Percentiles rank a stretch among this genome's conserved stretches.
These are phyloP conservation scores for Hipposideros armiger DNA, from an alignment of 2,113 vertebrate species.

Conservation along the genomic window DNA sequence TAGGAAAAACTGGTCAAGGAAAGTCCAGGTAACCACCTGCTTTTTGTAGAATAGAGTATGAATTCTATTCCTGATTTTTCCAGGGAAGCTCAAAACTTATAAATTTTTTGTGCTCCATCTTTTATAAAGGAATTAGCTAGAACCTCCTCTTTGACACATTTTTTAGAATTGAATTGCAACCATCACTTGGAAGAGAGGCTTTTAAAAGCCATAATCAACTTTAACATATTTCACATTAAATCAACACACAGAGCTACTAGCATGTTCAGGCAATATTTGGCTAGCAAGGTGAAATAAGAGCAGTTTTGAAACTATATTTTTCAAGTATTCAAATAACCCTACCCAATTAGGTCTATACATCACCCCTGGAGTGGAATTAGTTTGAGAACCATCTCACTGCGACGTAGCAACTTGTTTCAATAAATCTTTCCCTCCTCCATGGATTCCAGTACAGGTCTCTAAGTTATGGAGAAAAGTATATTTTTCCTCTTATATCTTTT, in stretches of 20 bases:
- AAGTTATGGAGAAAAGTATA: not conserved
- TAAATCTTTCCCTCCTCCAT: slow-evolving; percentile 47
- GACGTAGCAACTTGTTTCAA: slow-evolving; percentile 42
- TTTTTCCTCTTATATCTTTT: slow-evolving; percentile 1
- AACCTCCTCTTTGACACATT: not conserved
- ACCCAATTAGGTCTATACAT: not conserved
- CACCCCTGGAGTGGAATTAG: not conserved
- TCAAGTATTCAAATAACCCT: not conserved
- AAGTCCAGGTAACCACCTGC: slow-evolving; percentile 30
- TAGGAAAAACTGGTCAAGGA: slow-evolving; percentile 27
- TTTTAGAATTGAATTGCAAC: not conserved
- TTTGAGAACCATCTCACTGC: slow-evolving; percentile 38
- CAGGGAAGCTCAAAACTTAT: slow-evolving; percentile 20
- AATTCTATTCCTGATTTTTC: slow-evolving; percentile 47
- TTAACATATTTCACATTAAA: slow-evolving; percentile 40
- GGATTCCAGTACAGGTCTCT: not conserved
- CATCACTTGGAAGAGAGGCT: slow-evolving; percentile 4
- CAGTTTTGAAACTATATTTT: slow-evolving; percentile 34
- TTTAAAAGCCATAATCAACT: slow-evolving; percentile 17
- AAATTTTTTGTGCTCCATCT: not conserved
- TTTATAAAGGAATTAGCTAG: not conserved
- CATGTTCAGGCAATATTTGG: slow-evolving; percentile 27
- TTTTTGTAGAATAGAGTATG: slow-evolving; percentile 6
- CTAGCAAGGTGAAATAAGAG: slow-evolving; percentile 31
- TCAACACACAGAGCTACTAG: not conserved